Evolutionary conservation across 2,797 vertebrate genomes (phyloP), one percentile per base, ranked within the genome.

Genomic region (Stomatorhinus walkeri): DNA sequence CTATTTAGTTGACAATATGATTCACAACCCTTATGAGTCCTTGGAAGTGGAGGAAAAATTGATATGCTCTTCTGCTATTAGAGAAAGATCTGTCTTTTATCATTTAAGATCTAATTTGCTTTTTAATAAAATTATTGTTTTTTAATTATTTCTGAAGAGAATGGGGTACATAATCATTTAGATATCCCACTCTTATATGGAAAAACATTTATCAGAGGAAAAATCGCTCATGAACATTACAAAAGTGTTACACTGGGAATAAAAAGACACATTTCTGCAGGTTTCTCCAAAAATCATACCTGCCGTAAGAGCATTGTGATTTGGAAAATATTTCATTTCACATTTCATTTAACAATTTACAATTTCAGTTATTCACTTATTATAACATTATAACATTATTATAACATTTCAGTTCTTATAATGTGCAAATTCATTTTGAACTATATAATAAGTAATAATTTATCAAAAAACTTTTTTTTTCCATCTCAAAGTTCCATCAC

Each of bases 151-250:
- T 85, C 12, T 54, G 14, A 24, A 85, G 84, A 46, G 43, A 85
- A 54, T 85, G n/a, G n/a, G 24, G 12, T 54, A 52, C 46, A 85
- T 85, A 85, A 85, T 85, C 84, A 51, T 85, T 85, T 54, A 46
- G 19, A 46, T 48, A 19, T 84, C 4, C 40, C 81, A 46, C 1
- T 84, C 14, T 36, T 76, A 76, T 19, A 76, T 16, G 32, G 14
- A 76, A 76, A 76, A 40, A 40, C 16, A 2, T 14, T 72, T 36
- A 40, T 76, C 14, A 76, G 68, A 14, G 68, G 32, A 76, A 68
- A 32, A 68, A 68, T 68, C 4, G 4, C 24, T 68, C 68, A 16
- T 40, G 68, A 40, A 76, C 0, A 2, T 76, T 19, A 14, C 14
- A 43, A 40, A 76, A 76, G 4, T 76, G 32, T 76, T 76, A 40